phyloP scores from a whole-genome alignment of 2,113 vertebrate genomes.

The Bucco capensis region DNA sequence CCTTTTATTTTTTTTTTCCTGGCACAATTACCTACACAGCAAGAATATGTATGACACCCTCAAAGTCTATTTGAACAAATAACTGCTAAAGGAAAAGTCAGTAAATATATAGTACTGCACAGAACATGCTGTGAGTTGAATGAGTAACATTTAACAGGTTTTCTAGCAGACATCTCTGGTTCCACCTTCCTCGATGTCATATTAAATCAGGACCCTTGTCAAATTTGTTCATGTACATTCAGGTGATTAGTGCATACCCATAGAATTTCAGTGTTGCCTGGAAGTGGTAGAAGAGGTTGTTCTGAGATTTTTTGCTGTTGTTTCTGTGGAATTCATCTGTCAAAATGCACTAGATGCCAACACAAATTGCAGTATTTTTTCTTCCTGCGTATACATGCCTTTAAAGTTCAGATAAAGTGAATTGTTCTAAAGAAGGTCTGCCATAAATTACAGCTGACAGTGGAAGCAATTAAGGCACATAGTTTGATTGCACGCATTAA shows the following conservation, averaged over 20 bases:
- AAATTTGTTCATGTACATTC: not conserved
- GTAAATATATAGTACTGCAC: not conserved
- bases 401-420: conserved; percentile 39
- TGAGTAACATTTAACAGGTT: not conserved
- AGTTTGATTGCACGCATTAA: conserved; percentile 65
- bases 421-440: conserved; percentile 14
- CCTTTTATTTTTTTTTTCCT: not conserved
- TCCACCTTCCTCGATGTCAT: not conserved
- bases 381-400: not conserved
- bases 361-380: not conserved
- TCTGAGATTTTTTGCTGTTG: not conserved
- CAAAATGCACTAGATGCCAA: not conserved
- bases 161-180: not conserved
- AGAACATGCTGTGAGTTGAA: not conserved
- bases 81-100: not conserved
- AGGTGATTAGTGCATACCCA: not conserved
- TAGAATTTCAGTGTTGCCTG: not conserved
- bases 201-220: not conserved
- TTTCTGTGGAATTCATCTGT: not conserved
- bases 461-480: conserved; percentile 62
- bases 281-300: not conserved
- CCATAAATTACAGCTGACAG: conserved; percentile 63
- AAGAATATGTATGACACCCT: not conserved
- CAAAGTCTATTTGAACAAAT: not conserved
- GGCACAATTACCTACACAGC: accelerated